Conservation (phyloP, 2,888 invertebrate species). For the Trissonchulus sp. region DNA sequence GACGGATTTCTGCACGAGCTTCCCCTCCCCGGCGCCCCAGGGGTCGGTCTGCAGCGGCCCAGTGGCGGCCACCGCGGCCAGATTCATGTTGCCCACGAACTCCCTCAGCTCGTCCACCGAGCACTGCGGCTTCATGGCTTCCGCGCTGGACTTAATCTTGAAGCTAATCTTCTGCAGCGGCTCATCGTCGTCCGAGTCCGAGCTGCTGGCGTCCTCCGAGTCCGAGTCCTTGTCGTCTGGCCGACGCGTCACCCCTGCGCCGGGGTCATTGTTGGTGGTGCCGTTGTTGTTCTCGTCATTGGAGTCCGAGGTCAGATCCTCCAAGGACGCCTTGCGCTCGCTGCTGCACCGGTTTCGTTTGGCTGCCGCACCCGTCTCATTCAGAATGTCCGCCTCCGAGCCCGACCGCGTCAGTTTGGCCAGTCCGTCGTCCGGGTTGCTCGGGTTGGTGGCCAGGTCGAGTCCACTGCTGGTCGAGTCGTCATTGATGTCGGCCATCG, state of each 20-base stretch:
- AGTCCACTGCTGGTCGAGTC: background rate
- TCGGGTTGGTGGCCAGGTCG: background rate
- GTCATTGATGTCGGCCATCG: background rate
- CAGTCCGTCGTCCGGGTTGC: background rate
- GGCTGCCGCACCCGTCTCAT: background rate
- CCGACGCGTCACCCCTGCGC: too few species aligned
- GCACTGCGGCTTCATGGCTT: background rate
- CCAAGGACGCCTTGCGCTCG: background rate
- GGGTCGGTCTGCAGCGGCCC: background rate
- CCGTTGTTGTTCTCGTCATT: background rate
- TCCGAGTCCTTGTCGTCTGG: background rate
- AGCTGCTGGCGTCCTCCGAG: background rate
- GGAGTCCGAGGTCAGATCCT: background rate
- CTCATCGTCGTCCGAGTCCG: constrained; percentile 6
- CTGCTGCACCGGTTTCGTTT: background rate
- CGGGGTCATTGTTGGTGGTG: too few species aligned
- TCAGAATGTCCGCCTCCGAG: background rate
- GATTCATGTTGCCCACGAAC: background rate
- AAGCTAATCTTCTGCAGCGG: constrained; percentile 1
- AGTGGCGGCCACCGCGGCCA: background rate
- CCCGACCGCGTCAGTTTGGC: background rate
- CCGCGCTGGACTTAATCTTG: constrained; percentile 11
- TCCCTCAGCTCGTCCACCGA: constrained; percentile 4
- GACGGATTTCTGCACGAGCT: background rate
- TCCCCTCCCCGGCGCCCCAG: background rate